Evolutionary conservation across 2,888 invertebrate genomes (phyloP), one percentile per base, ranked within the genome.

Genomic region (Maniola hyperantus): DNA sequence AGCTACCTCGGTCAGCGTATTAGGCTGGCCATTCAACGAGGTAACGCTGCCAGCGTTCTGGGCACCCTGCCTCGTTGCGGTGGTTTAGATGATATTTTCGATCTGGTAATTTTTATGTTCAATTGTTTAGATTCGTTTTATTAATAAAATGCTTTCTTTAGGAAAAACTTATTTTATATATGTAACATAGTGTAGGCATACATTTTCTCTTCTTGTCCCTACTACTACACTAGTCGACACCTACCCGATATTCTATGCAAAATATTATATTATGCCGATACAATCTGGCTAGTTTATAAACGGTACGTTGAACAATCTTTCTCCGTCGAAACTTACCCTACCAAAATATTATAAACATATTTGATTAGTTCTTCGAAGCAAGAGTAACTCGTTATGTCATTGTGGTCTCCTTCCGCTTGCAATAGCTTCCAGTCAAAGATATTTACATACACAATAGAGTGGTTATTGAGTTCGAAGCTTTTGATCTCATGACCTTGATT

Each of bases 381-480:
- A 36, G 34, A 60, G 48, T 63, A 15, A 54, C 54, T 5, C 44
- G 50, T 69, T 69, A 66, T 69, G 66, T 66, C 66, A 66, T 60
- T 53, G 39, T 20, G 20, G 44, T 50, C 59, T 58, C 64, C 59
- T 55, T 60, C 63, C 59, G 65, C 44, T 20, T 59, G 42, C 34
- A 55, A 66, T 57, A 51, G 54, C 50, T 64, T 55, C 50, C 18
- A 53, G 13, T 0, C 33, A 13, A 8, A 53, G 53, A 53, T 6
- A 53, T 33, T 33, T 13, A 33, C 5, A 11, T 7, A 7, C 7
- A 6, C 5, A 53, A 13, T n/a, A 53, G 53, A 53, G 53, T 2
- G 33, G 33, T n/a, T 6, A 33, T 20, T 6, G 20, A 18, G 8
- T 26, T 26, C 26, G 4, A 48, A 48, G 18, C n/a, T 18, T 18